phyloP scores from a whole-genome alignment of 1,140 invertebrate species.

The Bombus sylvicola region DNA sequence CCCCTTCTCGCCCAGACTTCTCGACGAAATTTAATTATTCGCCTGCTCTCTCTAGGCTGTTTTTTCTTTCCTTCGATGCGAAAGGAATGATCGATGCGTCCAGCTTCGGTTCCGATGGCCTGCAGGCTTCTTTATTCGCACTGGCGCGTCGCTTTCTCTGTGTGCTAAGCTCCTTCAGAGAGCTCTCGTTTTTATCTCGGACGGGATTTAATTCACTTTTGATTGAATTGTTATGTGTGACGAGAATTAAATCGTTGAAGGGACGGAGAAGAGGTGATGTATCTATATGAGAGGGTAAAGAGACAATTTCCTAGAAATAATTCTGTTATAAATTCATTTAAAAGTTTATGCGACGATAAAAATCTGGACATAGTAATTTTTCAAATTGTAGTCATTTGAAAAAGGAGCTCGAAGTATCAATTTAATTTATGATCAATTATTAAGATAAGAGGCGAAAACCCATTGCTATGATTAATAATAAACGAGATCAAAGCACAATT shows the following conservation, averaged over 20 bases:
- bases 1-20: constrained; percentile 2
- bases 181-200: neutral
- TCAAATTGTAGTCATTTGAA: too few species aligned
- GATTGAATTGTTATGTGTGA: neutral
- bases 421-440: too few species aligned
- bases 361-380: neutral
- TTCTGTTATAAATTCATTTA: neutral
- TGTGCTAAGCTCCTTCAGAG: neutral
- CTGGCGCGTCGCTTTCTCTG: neutral
- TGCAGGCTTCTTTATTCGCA: constrained; percentile 32
- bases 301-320: neutral
- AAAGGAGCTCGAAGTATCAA: too few species aligned
- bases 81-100: constrained; percentile 25
- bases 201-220: neutral
- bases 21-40: constrained; percentile 66
- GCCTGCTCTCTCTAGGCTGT: constrained; percentile 28
- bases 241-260: neutral
- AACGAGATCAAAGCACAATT: too few species aligned
- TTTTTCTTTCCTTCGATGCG: constrained; percentile 6
- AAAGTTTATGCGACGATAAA: neutral
- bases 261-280: neutral
- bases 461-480: too few species aligned
- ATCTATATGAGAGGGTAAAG: neutral
- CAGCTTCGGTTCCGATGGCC: constrained; percentile 2
- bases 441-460: too few species aligned